Evolutionary conservation across 2,797 vertebrate genomes (phyloP).

Genomic region (Oryzias dopingdopingensis): DNA sequence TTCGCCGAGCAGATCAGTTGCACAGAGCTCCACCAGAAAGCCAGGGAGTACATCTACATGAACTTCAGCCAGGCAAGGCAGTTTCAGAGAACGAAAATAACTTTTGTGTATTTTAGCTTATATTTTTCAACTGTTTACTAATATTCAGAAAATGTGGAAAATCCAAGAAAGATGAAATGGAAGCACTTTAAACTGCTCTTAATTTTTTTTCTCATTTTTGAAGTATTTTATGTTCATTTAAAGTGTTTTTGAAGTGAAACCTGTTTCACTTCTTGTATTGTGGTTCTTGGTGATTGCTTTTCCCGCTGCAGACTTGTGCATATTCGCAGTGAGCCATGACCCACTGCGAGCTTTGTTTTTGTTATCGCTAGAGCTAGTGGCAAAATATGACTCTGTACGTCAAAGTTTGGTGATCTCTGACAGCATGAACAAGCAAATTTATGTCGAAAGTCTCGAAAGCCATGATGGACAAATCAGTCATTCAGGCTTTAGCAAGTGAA

Average conservation of each 20-base stretch:
- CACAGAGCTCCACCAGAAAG: constrained; percentile 88
- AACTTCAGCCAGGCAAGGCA: constrained; percentile 88
- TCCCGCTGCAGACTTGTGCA: constrained; percentile 10
- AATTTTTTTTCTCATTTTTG: no score
- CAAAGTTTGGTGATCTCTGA: neutral
- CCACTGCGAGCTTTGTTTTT: constrained; percentile 7
- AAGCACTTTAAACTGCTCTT: no score
- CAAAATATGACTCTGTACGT: neutral
- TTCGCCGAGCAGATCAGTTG: constrained; percentile 93
- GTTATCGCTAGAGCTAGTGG: constrained; percentile 6
- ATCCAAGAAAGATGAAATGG: no score
- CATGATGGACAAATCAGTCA: no score
- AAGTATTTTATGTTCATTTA: neutral
- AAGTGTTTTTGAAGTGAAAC: constrained; percentile 2
- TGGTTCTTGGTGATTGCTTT: constrained; percentile 22
- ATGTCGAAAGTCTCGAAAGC: neutral
- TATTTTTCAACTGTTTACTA: neutral
- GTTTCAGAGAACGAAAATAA: no score
- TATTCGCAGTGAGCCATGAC: constrained; percentile 23
- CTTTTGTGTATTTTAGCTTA: neutral
- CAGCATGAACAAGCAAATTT: neutral
- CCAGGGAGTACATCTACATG: constrained; percentile 94
- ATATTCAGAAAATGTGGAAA: neutral
- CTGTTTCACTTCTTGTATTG: constrained; percentile 34
- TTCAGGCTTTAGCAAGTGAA: no score